Conservation (phyloP, 2,888 invertebrate genomes). For the Cristatella mucedo region DNA sequence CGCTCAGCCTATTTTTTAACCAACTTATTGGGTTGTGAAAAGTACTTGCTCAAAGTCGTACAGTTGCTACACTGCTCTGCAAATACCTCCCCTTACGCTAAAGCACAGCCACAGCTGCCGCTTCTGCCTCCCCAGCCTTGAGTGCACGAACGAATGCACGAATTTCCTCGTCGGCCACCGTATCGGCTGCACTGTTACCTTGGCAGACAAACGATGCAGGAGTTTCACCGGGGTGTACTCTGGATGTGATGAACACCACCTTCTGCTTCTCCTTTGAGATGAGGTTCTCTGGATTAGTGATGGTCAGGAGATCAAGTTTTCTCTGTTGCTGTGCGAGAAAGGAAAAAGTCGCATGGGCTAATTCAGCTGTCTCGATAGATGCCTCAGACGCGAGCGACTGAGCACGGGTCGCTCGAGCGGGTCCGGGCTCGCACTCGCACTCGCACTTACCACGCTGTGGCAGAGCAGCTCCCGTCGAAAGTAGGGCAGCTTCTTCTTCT, state of each 20-base stretch:
- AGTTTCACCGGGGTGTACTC: slow-evolving; percentile 83
- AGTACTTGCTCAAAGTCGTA: too few species aligned
- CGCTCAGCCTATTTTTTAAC: too few species aligned
- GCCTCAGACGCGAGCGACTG: background rate
- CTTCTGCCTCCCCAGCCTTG: too few species aligned
- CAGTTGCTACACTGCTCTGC: too few species aligned
- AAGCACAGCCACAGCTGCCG: too few species aligned
- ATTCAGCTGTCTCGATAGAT: background rate
- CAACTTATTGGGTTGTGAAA: too few species aligned
- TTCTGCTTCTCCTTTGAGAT: slow-evolving; percentile 45
- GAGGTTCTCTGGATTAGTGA: slow-evolving; percentile 44
- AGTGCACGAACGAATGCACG: too few species aligned
- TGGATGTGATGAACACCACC: slow-evolving; percentile 68
- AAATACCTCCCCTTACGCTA: too few species aligned
- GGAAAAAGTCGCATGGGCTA: background rate
- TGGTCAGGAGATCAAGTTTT: slow-evolving; percentile 70
- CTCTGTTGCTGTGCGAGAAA: slow-evolving; percentile 63
- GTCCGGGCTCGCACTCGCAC: too few species aligned
- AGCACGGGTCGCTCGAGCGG: background rate
- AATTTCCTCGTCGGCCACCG: too few species aligned
- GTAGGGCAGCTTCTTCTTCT: slow-evolving; percentile 44
- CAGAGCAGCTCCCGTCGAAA: slow-evolving; percentile 51
- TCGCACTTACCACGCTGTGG: slow-evolving; percentile 32
- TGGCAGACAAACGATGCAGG: slow-evolving; percentile 87
- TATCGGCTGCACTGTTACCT: too few species aligned